phyloP scores from a whole-genome alignment of 1,140 invertebrate species.

The Drosophila ogumai region DNA sequence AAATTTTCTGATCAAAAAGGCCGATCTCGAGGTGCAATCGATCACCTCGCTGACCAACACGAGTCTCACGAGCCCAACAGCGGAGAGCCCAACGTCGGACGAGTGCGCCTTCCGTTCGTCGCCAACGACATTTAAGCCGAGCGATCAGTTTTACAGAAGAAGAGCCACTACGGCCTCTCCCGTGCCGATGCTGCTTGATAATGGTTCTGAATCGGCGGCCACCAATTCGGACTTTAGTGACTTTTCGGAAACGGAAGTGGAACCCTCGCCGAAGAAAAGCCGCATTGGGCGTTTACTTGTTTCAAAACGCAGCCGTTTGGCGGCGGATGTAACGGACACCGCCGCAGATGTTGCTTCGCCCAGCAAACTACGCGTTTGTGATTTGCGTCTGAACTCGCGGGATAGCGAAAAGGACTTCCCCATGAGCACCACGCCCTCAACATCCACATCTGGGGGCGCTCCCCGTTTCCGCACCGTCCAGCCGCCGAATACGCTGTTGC shows the following conservation, averaged over 20 bases:
- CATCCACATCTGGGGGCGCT: constrained; percentile 47
- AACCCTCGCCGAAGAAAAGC: constrained; percentile 90
- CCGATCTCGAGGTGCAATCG: constrained; percentile 90
- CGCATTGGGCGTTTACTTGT: constrained; percentile 85
- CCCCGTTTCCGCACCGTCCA: constrained; percentile 73
- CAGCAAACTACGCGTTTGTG: constrained; percentile 87
- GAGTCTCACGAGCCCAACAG: constrained; percentile 60
- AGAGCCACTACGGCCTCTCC: constrained; percentile 85
- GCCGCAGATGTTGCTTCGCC: constrained; percentile 86
- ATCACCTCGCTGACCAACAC: constrained; percentile 87
- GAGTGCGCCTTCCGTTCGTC: constrained; percentile 77
- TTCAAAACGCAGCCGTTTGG: constrained; percentile 66
- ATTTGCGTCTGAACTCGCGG: constrained; percentile 87
- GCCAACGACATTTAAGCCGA: constrained; percentile 76
- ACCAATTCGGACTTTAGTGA: constrained; percentile 86
- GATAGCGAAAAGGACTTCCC: constrained; percentile 86
- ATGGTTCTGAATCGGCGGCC: constrained; percentile 85
- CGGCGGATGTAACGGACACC: constrained; percentile 64
- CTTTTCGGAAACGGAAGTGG: constrained; percentile 88
- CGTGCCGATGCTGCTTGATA: constrained; percentile 86
- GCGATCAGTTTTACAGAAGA: constrained; percentile 80
- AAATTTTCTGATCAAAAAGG: constrained; percentile 89
- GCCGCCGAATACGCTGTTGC: constrained; percentile 71
- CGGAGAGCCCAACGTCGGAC: constrained; percentile 60
- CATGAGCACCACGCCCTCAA: constrained; percentile 63